Conservation (phyloP, 2,888 invertebrate species). For the Caradrina clavipalpis region DNA sequence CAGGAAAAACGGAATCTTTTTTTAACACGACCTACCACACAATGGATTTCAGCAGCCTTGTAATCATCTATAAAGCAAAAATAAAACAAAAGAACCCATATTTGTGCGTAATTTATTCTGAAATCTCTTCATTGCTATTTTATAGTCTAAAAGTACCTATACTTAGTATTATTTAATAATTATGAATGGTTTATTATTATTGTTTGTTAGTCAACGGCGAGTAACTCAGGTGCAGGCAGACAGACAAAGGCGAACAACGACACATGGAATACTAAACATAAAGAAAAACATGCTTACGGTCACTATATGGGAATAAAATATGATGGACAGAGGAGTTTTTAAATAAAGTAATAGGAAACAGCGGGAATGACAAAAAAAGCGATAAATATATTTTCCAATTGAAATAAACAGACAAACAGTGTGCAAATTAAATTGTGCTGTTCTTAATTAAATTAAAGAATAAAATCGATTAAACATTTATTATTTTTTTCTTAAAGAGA, state of each 20-base stretch:
- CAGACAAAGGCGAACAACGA: constrained; percentile 67
- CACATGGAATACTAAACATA: constrained; percentile 30
- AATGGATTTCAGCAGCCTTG: constrained; percentile 49
- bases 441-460: background rate
- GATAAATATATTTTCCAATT: background rate
- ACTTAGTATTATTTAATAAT: constrained; percentile 30
- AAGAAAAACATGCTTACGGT: constrained; percentile 47
- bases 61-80: constrained; percentile 16
- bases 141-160: constrained; percentile 16
- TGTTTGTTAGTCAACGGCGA: constrained; percentile 69
- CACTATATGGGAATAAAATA: constrained; percentile 15
- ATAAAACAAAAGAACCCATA: background rate
- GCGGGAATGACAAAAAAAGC: background rate
- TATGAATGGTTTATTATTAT: constrained; percentile 32
- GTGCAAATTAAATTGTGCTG: background rate
- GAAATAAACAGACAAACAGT: background rate
- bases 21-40: too few species aligned
- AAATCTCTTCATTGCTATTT: constrained; percentile 4
- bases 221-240: constrained; percentile 77
- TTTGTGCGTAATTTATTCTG: constrained; percentile 16
- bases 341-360: background rate
- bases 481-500: background rate
- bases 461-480: background rate
- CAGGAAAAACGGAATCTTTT: too few species aligned
- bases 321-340: constrained; percentile 2